Evolutionary conservation across 2,797 vertebrate genomes (phyloP), one percentile per base, ranked within the genome.

Genomic region (Podarcis lilfordi): DNA sequence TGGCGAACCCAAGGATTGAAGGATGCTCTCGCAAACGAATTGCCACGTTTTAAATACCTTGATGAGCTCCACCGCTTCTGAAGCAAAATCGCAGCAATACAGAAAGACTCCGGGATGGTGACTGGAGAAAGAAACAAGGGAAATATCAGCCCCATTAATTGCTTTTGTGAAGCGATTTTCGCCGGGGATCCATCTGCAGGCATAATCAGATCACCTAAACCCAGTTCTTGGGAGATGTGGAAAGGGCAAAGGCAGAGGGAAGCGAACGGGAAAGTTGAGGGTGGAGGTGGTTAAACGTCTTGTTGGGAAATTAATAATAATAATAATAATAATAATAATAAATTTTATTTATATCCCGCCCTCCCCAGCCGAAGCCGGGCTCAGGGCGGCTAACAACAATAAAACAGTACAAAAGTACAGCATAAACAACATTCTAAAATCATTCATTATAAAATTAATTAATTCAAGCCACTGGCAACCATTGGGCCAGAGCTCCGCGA

Each of bases 21-120:
- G 87, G 74, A 82, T 91, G 82, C 89, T 77, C 80, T 92, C 88
- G 55, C 86, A 94, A 95, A 91, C 4, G 0, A 92, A 87, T 9
- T 2, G 80, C n/a, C 75, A 27, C n/a, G 21, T 25, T 91, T 90
- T 79, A 89, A 93, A 96, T 97, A 99, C 98, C 98, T 98, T 98
- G 80, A 99, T 96, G 87, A 99, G 95, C 90, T 98, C 97, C 94
- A 99, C 96, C 64, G 98, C 98, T 95, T 91, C 94, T 82, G 97
- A 94, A 85, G 98, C 98, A 95, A 99, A 99, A 97, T 99, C 98
- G 97, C 98, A 99, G 92, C 98, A 98, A 96, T 98, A 99, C 3
- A 99, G 93, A 95, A 98, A 99, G 45, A 96, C 94, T 80, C 96
- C 94, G 72, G 95, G 95, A 88, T 86, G 86, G 92, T 91, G 92